Percentiles rank a stretch among this genome's conserved stretches.
Evolutionary conservation across 2,113 vertebrate species (phyloP).

Genomic region (Larimichthys crocea): DNA sequence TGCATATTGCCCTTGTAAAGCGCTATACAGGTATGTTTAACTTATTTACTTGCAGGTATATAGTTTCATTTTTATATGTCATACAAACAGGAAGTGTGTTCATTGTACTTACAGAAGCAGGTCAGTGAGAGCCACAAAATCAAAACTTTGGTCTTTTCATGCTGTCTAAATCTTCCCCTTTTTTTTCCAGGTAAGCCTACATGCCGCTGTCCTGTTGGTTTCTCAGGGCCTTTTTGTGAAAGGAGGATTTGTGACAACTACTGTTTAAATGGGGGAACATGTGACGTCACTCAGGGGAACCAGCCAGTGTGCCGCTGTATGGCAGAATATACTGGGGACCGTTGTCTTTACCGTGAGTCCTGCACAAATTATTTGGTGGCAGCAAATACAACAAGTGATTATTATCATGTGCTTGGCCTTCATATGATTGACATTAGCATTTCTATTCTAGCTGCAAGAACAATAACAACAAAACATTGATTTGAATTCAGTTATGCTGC

Average conservation of each 20-base stretch:
- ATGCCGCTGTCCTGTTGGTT: conserved; percentile 92
- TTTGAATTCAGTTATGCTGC: conserved; percentile 39
- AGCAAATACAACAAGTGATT: not conserved
- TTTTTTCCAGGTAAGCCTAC: conserved; percentile 90
- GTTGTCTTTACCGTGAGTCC: conserved; percentile 94
- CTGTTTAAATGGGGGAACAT: conserved; percentile 94
- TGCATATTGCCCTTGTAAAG: too few relatives aligned
- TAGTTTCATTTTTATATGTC: not conserved
- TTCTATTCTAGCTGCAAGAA: conserved; percentile 11
- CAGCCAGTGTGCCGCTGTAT: conserved; percentile 93
- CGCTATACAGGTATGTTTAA: too few relatives aligned
- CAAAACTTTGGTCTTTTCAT: not conserved
- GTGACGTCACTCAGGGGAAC: conserved; percentile 92
- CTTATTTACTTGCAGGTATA: not conserved
- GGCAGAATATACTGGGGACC: conserved; percentile 93
- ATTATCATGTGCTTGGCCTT: not conserved
- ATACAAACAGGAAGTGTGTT: not conserved
- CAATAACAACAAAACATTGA: conserved; percentile 32
- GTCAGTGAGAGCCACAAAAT: not conserved
- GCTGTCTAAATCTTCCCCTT: not conserved
- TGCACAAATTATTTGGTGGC: not conserved
- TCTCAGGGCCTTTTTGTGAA: conserved; percentile 93
- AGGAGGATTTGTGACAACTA: conserved; percentile 90
- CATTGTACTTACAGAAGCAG: not conserved
- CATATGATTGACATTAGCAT: conserved; percentile 26